Evolutionary conservation across 1,140 invertebrate genomes (phyloP).

Genomic region (Ruditapes philippinarum): DNA sequence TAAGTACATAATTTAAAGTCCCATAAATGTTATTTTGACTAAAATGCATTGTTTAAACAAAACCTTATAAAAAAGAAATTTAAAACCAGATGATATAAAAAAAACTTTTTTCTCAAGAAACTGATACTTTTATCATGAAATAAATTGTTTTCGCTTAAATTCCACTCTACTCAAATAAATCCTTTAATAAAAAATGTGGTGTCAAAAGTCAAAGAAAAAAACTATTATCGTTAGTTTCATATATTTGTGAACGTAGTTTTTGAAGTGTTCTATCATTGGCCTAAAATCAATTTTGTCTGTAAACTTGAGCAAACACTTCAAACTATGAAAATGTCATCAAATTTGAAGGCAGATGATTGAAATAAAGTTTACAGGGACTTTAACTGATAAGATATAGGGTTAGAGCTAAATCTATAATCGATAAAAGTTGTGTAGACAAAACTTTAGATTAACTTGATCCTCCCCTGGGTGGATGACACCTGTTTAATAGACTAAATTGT

Average conservation of each 20-base stretch:
- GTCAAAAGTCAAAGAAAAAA: too few species aligned
- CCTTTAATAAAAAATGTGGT: too few species aligned
- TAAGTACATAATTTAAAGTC: too few species aligned
- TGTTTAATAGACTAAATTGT: slow-evolving; percentile 26
- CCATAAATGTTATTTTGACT: too few species aligned
- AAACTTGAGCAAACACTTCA: slow-evolving; percentile 38
- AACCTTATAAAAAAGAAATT: too few species aligned
- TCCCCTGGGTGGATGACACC: neutral
- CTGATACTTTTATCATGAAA: too few species aligned
- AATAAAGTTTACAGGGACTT: slow-evolving; percentile 43
- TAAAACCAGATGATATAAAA: too few species aligned
- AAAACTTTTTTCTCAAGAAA: too few species aligned
- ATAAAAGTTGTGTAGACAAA: slow-evolving; percentile 45
- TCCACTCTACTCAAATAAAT: too few species aligned
- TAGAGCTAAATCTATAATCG: slow-evolving; percentile 40
- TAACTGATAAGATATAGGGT: slow-evolving; percentile 46
- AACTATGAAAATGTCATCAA: slow-evolving; percentile 54
- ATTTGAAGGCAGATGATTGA: slow-evolving; percentile 21
- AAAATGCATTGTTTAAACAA: too few species aligned
- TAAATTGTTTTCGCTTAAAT: too few species aligned
- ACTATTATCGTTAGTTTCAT: too few species aligned
- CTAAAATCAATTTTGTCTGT: slow-evolving; percentile 43
- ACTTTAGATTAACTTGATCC: slow-evolving; percentile 17
- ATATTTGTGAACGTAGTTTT: slow-evolving; percentile 19
- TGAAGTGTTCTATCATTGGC: neutral